Evolutionary conservation across 1,140 invertebrate species (phyloP).

Genomic region (Spodoptera frugiperda): DNA sequence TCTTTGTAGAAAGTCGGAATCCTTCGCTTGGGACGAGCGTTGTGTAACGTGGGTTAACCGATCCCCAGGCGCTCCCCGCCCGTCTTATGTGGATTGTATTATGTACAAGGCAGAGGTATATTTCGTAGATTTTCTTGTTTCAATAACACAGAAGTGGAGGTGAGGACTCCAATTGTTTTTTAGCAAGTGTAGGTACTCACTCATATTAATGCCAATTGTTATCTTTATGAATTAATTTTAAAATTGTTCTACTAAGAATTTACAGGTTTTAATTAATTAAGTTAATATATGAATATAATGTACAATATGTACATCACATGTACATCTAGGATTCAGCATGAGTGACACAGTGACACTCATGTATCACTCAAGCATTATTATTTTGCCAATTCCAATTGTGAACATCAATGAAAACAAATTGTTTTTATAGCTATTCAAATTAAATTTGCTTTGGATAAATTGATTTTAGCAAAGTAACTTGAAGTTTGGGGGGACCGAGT

Average conservation of each 20-base stretch:
- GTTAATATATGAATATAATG: too few species aligned
- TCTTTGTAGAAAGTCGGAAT: constrained; percentile 82
- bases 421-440: constrained; percentile 75
- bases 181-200: background rate
- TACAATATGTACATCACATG: too few species aligned
- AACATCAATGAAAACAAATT: constrained; percentile 68
- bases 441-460: constrained; percentile 77
- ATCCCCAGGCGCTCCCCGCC: constrained; percentile 71
- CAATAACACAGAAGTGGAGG: background rate
- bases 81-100: constrained; percentile 72
- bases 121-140: constrained; percentile 34
- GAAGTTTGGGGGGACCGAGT: constrained; percentile 52
- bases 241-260: too few species aligned
- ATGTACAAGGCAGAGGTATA: constrained; percentile 52
- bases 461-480: constrained; percentile 76
- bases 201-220: too few species aligned
- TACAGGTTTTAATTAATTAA: too few species aligned
- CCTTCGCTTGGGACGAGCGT: constrained; percentile 72
- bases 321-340: too few species aligned
- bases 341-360: too few species aligned
- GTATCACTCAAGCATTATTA: too few species aligned
- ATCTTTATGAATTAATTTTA: too few species aligned
- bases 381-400: too few species aligned
- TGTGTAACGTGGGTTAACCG: constrained; percentile 80
- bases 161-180: background rate